Base-by-base conservation (phyloP, 2,113 vertebrate species). In the Dunckerocampus dactyliophorus region DNA sequence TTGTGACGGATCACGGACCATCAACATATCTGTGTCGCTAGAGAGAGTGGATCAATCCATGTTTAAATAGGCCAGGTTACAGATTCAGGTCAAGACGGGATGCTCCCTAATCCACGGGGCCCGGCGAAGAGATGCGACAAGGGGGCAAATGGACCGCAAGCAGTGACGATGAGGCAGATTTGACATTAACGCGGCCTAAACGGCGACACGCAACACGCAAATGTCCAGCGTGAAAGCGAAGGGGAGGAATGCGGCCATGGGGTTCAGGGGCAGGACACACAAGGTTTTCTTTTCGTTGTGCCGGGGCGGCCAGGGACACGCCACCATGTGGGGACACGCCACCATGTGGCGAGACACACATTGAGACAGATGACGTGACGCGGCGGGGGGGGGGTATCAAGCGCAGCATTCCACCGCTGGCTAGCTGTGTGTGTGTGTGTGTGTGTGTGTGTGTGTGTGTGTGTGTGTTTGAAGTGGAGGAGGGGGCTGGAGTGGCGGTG, bases 341-440 rank as follows among this genome's bases (percentile, higher is more conserved):
- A n/a, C n/a, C n/a, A n/a, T 69, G 59, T 68, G 71, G 71, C 22
- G 57, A 72, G 83, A 77, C 55, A 57, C 9, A 50, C 12, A 22
- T 53, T 53, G 15, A n/a, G n/a, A 10, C 47, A 48, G 8, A 37
- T 13, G 16, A 19, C 11, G 10, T n/a, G 7, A 56, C 19, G 12
- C 6, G 31, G n/a, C 53, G 9, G 5, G 53, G 8, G 53, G 75
- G 75, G 81, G 84, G 86, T 84, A 85, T 85, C 84, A 85, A 72
- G 83, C 88, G 57, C 80, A 69, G 81, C 83, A 87, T 88, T 84
- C 85, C 86, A 80, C 81, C 59, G 4, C 78, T 71, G 59, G 72
- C 56, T 50, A n/a, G 83, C 74, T 68, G 15, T 67, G 67, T 64
- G 75, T 66, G 19, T 61, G 72, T 58, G 55, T 69, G 79, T 86